Evolutionary conservation across 2,888 invertebrate genomes (phyloP).

Genomic region (Drosophila cracens): DNA sequence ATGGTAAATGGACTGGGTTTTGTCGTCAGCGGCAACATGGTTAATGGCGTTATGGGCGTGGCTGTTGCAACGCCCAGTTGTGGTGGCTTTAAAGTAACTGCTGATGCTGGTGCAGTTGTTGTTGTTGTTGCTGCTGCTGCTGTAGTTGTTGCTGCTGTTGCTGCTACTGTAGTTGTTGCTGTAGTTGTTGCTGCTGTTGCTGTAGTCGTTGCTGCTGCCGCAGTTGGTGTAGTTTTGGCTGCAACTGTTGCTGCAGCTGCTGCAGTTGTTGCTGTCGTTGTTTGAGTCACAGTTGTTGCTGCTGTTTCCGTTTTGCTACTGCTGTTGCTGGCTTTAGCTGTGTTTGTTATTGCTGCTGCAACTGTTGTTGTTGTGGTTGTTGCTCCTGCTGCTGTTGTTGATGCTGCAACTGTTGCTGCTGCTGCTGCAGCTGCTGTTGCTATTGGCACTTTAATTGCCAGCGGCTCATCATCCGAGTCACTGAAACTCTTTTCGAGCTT

Average conservation of each 20-base stretch:
- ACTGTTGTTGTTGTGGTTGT: conserved; percentile 45
- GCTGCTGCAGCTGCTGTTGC: conserved; percentile 29
- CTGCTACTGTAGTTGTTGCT: background rate
- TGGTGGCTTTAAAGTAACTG: conserved; percentile 22
- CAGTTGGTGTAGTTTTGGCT: conserved; percentile 24
- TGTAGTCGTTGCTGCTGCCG: conserved; percentile 1
- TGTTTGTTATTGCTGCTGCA: conserved; percentile 3
- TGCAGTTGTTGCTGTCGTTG: conserved; percentile 16
- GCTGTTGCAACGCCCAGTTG: conserved; percentile 4
- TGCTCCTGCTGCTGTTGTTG: conserved; percentile 11
- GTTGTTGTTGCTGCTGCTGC: conserved; percentile 2
- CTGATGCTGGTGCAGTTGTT: conserved; percentile 7
- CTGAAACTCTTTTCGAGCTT: conserved; percentile 86
- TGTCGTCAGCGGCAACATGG: conserved; percentile 77
- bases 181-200: conserved; percentile 12
- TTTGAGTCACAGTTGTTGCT: conserved; percentile 1
- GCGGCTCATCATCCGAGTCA: conserved; percentile 89
- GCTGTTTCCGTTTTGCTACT: conserved; percentile 5
- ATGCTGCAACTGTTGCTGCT: conserved; percentile 4
- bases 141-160: conserved; percentile 25
- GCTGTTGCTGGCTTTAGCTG: conserved; percentile 10
- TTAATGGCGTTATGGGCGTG: conserved; percentile 62
- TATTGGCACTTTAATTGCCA: conserved; percentile 86
- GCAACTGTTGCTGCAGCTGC: conserved; percentile 40
- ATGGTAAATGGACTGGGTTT: conserved; percentile 60